Conservation (phyloP, 2,797 vertebrate genomes). For the Oryzias dopingdopingensis region DNA sequence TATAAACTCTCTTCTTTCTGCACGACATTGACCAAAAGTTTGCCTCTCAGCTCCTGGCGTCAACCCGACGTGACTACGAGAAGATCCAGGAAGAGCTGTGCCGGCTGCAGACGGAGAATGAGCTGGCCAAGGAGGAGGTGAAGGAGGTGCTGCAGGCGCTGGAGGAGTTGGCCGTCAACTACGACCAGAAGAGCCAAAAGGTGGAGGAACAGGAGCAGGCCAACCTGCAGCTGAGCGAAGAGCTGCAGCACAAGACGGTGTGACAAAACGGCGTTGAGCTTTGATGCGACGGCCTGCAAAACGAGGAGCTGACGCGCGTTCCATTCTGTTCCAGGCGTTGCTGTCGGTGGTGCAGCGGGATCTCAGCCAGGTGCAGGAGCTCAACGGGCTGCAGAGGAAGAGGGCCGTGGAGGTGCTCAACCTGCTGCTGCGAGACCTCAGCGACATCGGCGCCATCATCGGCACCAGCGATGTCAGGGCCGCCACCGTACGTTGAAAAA, state of each 20-base stretch:
- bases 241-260: constrained; percentile 88
- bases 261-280: background rate
- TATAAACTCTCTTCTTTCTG: background rate
- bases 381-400: constrained; percentile 88
- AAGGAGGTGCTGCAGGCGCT: constrained; percentile 96
- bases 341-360: constrained; percentile 81
- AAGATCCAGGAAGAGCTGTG: constrained; percentile 91
- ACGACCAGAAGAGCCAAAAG: constrained; percentile 97
- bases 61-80: constrained; percentile 86
- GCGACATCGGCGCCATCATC: constrained; percentile 87
- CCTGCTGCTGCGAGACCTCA: constrained; percentile 86
- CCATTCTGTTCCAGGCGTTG: constrained; percentile 67
- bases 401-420: constrained; percentile 86
- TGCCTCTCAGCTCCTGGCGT: constrained; percentile 82
- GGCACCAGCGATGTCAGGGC: constrained; percentile 85
- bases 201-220: constrained; percentile 86
- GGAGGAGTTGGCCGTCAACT: constrained; percentile 95
- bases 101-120: constrained; percentile 88
- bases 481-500: constrained; percentile 56
- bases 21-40: rapidly evolving
- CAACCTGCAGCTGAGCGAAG: constrained; percentile 83
- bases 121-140: constrained; percentile 91
- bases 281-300: no score
- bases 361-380: constrained; percentile 85
- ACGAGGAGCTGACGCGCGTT: no score